Base-by-base conservation (phyloP, 2,888 invertebrate species). In the Sepiola atlantica region DNA sequence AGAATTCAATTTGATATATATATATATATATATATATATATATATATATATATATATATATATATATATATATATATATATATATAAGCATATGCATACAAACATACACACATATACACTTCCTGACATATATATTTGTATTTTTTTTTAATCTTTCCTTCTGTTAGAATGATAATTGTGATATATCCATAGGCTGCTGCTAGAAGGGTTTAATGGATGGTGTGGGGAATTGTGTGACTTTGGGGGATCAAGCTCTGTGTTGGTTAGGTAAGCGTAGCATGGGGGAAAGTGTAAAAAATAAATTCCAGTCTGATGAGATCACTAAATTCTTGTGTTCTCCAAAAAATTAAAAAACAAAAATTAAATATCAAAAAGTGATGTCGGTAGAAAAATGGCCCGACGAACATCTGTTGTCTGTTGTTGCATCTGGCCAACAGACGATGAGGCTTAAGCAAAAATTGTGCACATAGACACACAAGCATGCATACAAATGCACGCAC, bases 171-270 rank as follows among this genome's bases (percentile, higher is more conserved):
- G 16, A 77, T 77, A 77, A 77, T 77, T 14, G n/a, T 77, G 77
- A 77, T 77, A n/a, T n/a, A 77, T 77, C 77, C 77, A 77, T n/a
- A 77, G 77, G 77, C 77, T 77, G 77, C 77, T 77, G 77, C 77
- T n/a, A n/a, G n/a, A 77, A 77, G 77, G 77, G 77, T n/a, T n/a
- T 77, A 77, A 77, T 77, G 77, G 61, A 77, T 77, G 77, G 77
- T 77, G 77, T 12, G 77, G n/a, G n/a, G n/a, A n/a, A n/a, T n/a
- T n/a, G n/a, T n/a, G n/a, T n/a, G 77, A 77, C 77, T 77, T 28
- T 77, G n/a, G 28, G n/a, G 18, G 77, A 77, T 77, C 14, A 14
- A n/a, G 77, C 77, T n/a, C 77, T 4, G n/a, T 14, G n/a, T 10
- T 12, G 77, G n/a, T 28, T 28, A 12, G 21, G 55, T 16, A 55